Percentiles rank a stretch among this genome's conserved stretches.
These are phyloP conservation scores for Cheilosia vernalis DNA, from an alignment of 2,888 invertebrate genomes.

Conservation along the genomic window DNA sequence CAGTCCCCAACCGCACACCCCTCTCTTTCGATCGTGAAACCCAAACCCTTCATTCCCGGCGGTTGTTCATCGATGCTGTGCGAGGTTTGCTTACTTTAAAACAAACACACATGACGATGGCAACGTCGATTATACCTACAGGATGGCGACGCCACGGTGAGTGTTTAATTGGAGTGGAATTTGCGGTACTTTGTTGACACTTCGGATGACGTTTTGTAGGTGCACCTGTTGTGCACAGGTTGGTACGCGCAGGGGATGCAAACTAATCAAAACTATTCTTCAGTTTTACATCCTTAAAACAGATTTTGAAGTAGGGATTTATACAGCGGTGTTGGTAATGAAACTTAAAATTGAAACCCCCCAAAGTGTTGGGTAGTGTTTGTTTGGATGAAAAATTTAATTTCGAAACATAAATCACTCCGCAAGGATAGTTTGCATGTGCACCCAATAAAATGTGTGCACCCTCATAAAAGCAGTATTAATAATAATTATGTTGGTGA, in stretches of 20 bases:
- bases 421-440: slow-evolving; percentile 11
- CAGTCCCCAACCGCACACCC: neutral
- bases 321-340: neutral
- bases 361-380: neutral
- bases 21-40: neutral
- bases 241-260: neutral
- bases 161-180: slow-evolving; percentile 52
- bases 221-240: slow-evolving; percentile 58
- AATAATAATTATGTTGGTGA: slow-evolving; percentile 62
- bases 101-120: slow-evolving; percentile 50
- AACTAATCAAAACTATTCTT: neutral
- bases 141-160: neutral
- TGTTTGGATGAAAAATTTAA: slow-evolving; percentile 21
- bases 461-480: slow-evolving; percentile 52
- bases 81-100: slow-evolving; percentile 48
- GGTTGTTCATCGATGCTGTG: slow-evolving; percentile 19
- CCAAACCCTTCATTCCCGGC: neutral
- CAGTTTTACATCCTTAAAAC: neutral
- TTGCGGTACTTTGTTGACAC: slow-evolving; percentile 63
- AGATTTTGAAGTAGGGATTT: neutral
- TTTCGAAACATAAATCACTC: slow-evolving; percentile 17
- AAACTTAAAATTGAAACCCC: neutral
- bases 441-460: slow-evolving; percentile 64
- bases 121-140: neutral
- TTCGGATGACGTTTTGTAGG: slow-evolving; percentile 47